Base-by-base conservation (phyloP, 2,888 invertebrate genomes). In the Holacanthella duospinosa region DNA sequence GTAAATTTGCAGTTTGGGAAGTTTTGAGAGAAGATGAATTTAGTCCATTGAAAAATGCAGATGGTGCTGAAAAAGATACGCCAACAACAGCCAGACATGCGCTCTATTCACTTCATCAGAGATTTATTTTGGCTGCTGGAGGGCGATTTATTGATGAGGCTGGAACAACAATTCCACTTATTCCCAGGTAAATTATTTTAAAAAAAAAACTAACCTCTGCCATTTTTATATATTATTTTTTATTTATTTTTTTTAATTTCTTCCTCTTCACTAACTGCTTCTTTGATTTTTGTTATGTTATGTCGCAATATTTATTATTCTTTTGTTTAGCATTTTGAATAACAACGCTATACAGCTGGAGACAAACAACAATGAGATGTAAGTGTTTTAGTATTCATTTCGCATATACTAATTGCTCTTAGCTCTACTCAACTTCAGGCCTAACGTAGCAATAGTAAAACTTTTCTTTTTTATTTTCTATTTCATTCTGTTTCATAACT, bases 21-120 rank as follows among this genome's bases (percentile, higher is more conserved):
- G 89, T 91, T 0, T 83, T 87, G 0, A 84, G 97, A 55, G 87
- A 89, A 71, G 88, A 89, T 65, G 99, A 99, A 77, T 99, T 99
- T 77, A 93, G 96, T 73, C 95, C 97, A 0, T 78, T 99, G 69
- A 99, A 99, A 76, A 99, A 99, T 78, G 83, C 89, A 1, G 90
- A 96, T 76, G 81, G 84, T 0, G 88, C 84, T 1, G 88, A 87
- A 44, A 89, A 91, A 75, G 96, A 97, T 78, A 94, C 93, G 64
- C 91, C 97, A 0, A 85, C 85, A 0, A 94, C 96, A 0, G 89
- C 93, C 1, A 81, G 86, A 59, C 82, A 84, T 36, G 90, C 92
- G 74, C 78, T 96, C 12, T 82, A 87, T 68, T 79, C 81, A 43
- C 80, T 93, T 27, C 93, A 93, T 75, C 84, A 85, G 71, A 84